Base-by-base conservation (phyloP, 2,113 vertebrate genomes). In the Rana temporaria region DNA sequence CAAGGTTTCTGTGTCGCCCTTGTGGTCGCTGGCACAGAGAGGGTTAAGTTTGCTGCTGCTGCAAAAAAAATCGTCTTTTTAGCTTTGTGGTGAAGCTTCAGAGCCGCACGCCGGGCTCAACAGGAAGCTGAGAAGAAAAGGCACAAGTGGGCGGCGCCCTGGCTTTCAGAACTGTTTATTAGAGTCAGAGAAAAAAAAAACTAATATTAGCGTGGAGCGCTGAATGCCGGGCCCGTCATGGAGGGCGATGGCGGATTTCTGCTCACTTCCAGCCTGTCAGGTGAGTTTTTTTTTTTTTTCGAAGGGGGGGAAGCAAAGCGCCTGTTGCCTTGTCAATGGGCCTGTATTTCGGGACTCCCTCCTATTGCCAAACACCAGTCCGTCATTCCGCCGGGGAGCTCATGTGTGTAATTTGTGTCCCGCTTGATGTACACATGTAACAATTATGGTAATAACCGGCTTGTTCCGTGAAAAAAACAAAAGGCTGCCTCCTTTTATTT, bases 101-200 rank as follows among this genome's bases (percentile, higher is more conserved):
- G 48, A 53, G 16, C 42, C 17, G 17, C 30, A 92, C 92, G 90
- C 90, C 88, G 86, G 88, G 87, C 79, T 86, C 72, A 90, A 92
- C 93, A 94, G 94, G 94, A 95, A 95, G 84, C 73, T 81, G 84
- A 90, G 90, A 90, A 52, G 89, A 92, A 85, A 87, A 90, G 87
- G 82, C 85, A 85, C 82, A 77, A 87, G 90, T 91, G 92, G 93
- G 91, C 90, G 92, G 89, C 84, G 87, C 91, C 87, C 83, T 89
- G 91, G 91, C 89, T 90, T 92, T 93, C 55, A 91, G 87, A 93
- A 86, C 90, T 91, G 89, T 89, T 92, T 90, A 91, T 92, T 70
- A 70, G 65, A 79, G 53, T 60, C 55, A 42, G 24, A 59, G 3
- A 14, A 60, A 19, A 20, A 30, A 14, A 60, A 19, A 20, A 66